Conservation (phyloP, 2,797 vertebrate genomes). For the Cephalopachus bancanus region DNA sequence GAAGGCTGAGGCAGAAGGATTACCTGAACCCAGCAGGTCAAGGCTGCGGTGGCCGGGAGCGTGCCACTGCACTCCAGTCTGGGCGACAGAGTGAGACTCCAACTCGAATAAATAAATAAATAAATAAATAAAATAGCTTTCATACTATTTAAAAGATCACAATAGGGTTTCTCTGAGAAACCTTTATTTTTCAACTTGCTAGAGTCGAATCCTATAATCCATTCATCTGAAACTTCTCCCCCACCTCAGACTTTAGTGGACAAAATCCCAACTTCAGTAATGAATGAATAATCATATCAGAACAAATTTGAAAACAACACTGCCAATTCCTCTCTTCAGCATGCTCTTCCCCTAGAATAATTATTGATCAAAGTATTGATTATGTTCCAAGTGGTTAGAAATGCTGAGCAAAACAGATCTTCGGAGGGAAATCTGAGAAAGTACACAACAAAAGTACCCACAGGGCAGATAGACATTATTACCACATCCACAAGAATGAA, state of each 20-base stretch:
- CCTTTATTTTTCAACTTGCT: not conserved
- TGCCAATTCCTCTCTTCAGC: not conserved
- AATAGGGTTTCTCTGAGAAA: not conserved
- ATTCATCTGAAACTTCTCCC: not conserved
- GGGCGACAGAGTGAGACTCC: too few species aligned
- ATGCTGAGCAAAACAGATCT: not conserved
- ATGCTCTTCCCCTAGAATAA: not conserved
- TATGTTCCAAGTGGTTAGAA: not conserved
- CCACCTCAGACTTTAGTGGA: not conserved
- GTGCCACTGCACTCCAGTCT: too few species aligned
- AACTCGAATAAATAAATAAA: too few species aligned
- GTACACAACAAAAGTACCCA: not conserved
- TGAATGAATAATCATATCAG: not conserved
- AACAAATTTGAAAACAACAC: conserved; percentile 40
- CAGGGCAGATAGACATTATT: not conserved
- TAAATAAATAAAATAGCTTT: conserved; percentile 10
- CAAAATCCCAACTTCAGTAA: not conserved
- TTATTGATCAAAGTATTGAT: not conserved
- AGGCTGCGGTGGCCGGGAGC: too few species aligned
- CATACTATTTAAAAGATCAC: not conserved
- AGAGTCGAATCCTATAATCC: not conserved
- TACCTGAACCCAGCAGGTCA: too few species aligned
- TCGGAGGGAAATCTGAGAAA: not conserved
- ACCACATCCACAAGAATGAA: not conserved
- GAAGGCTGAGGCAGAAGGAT: too few species aligned